Evolutionary conservation across 2,888 invertebrate genomes (phyloP), one percentile per base, ranked within the genome.

Genomic region (Acronicta aceris): DNA sequence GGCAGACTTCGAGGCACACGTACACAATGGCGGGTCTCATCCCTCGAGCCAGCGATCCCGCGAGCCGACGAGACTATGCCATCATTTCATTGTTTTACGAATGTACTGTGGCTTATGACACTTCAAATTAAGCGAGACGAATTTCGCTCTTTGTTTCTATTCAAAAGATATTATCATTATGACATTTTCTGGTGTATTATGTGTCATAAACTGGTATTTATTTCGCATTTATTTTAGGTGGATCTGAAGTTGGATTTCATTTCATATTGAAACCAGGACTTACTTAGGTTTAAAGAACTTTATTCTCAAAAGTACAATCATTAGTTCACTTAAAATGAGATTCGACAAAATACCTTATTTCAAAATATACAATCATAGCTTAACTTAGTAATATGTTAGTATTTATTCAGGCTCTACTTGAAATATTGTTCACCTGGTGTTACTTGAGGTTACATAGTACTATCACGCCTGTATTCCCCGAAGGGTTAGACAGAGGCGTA

Each of bases 21-120:
- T 79, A 80, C 81, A 92, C 90, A 92, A 92, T 90, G 79, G 84
- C 68, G 65, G 59, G 73, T 76, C 79, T 89, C 89, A 90, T 89
- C 89, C 86, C 81, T 61, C 58, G 53, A 69, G 63, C 67, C 63
- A 43, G 33, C 51, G 65, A 50, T 61, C 45, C 36, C 58, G 42
- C 58, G 64, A 40, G 78, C 69, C 82, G 71, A 59, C 74, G 57
- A 55, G 84, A 83, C 86, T 84, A 85, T 84, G 85, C 83, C 88
- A 89, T 88, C 87, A 89, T 89, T 85, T 84, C 86, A 91, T 91
- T 92, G 90, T 92, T 88, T 91, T 89, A 90, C 85, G 87, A 88
- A 84, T 84, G 85, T 85, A 82, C 78, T 77, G 81, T 79, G 83
- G 87, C 85, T 90, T 87, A 86, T 87, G 88, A 89, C 87, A 84